Evolutionary conservation across 2,888 invertebrate species (phyloP), one percentile per base, ranked within the genome.

Genomic region (Leucophenga montana): DNA sequence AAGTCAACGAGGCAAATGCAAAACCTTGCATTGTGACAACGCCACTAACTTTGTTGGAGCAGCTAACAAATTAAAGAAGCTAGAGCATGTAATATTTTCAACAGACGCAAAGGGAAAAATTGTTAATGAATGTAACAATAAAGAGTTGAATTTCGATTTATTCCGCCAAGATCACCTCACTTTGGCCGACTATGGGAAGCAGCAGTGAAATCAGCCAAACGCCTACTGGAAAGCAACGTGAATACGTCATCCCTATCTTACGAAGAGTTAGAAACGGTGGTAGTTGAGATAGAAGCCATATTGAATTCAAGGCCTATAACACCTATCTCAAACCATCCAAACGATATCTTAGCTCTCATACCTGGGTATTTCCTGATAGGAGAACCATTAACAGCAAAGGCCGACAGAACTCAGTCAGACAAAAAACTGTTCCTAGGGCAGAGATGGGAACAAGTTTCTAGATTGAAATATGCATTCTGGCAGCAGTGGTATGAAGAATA

Each of bases 271-370:
- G 50, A 70, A 16, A 85, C 80, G 5, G 50, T 81, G 0, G 13
- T 77, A 1, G 56, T 71, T 20, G 77, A 78, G 69, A 67, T 69
- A 14, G 76, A 83, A 48, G 78, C 78, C 1, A 70, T 77, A 22
- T 57, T 83, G 3, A 83, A 84, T 68, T 81, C 77, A 31, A 66
- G 81, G 27, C 79, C 83, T 8, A 22, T 85, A 5, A 73, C 71
- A 64, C 74, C 73, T n/a, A 65, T 75, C 0, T 69, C 71, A 53
- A 66, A 61, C n/a, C 74, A 76, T 66, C 70, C 71, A 11, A 70
- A 71, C 33, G 75, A 71, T 44, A 9, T 73, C 3, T 16, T 39
- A 2, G 72, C 69, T 1, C n/a, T 74, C 9, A 71, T 68, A 16
- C 70, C 71, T 20, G 70, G 56, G 0, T 1, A 56, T 22, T 56